phyloP scores from a whole-genome alignment of 2,888 invertebrate genomes.

The Eumacrocentrus americanus region DNA sequence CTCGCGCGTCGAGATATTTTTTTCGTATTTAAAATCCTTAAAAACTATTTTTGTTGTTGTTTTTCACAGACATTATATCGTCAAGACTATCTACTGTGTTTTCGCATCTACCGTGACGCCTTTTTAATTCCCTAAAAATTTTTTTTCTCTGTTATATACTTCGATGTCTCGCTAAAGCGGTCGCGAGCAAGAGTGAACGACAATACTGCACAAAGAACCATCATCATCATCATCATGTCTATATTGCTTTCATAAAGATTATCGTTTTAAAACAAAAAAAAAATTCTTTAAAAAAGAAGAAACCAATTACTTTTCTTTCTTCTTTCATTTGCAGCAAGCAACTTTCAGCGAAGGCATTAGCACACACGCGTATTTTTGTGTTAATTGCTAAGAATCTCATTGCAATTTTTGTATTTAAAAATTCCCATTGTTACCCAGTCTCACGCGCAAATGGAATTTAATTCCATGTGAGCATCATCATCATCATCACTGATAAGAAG shows the following conservation, averaged over 20 bases:
- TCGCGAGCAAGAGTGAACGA: too few species aligned
- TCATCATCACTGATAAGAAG: background rate
- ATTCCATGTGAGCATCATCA: background rate
- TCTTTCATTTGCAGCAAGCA: background rate
- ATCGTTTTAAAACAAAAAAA: background rate
- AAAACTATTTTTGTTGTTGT: background rate
- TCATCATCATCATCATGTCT: too few species aligned
- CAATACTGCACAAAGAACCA: too few species aligned
- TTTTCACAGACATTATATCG: too few species aligned
- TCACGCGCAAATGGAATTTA: background rate
- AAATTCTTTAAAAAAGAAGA: background rate
- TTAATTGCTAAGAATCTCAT: too few species aligned
- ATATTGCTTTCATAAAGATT: background rate
- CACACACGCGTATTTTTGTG: background rate
- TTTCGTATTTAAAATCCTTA: slow-evolving; percentile 9
- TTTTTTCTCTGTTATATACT: too few species aligned
- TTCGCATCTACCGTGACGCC: too few species aligned
- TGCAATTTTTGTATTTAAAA: background rate
- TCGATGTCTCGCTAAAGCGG: too few species aligned
- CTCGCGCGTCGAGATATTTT: too few species aligned
- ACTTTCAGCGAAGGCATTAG: slow-evolving; percentile 6
- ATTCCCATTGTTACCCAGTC: background rate
- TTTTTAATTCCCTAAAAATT: too few species aligned
- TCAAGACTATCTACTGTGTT: too few species aligned
- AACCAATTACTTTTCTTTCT: background rate